phyloP scores from a whole-genome alignment of 2,113 vertebrate genomes.

The Myrmecophaga tridactyla region DNA sequence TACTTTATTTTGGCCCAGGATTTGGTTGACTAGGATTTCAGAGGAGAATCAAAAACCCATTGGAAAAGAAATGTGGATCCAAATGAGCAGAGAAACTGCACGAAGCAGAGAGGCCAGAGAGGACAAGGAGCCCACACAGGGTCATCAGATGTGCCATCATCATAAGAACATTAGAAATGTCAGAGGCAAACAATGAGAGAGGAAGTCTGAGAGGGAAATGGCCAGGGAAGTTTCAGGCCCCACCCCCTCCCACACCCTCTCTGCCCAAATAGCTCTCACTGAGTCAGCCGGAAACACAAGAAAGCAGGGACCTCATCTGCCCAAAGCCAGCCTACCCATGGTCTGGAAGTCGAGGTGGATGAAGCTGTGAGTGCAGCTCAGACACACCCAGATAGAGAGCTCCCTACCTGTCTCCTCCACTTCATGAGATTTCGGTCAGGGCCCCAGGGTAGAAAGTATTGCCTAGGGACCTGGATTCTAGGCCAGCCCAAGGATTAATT shows the following conservation, averaged over 20 bases:
- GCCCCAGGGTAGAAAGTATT: not conserved
- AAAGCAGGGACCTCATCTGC: conserved; percentile 14
- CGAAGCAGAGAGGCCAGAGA: not conserved
- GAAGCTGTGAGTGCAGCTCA: not conserved
- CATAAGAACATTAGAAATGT: conserved; percentile 2
- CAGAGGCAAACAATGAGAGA: conserved; percentile 56
- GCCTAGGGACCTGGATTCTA: conserved; percentile 37
- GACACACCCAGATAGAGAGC: not conserved
- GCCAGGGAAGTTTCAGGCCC: conserved; percentile 5
- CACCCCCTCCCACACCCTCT: conserved; percentile 8
- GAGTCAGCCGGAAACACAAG: conserved; percentile 52
- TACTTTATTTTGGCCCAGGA: not conserved
- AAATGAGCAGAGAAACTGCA: not conserved
- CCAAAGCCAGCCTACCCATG: not conserved
- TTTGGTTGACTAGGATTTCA: not conserved
- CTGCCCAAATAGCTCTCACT: conserved; percentile 15
- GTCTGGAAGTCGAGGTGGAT: not conserved
- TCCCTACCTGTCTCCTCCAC: not conserved
- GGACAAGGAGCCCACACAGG: not conserved
- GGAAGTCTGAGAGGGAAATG: conserved; percentile 66
- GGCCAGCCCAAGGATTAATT: not conserved
- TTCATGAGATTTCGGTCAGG: not conserved
- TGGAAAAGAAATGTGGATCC: not conserved
- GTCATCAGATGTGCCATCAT: not conserved
- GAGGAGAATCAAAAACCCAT: not conserved